Evolutionary conservation across 2,888 invertebrate species (phyloP).

Genomic region (Lutraria lutraria): DNA sequence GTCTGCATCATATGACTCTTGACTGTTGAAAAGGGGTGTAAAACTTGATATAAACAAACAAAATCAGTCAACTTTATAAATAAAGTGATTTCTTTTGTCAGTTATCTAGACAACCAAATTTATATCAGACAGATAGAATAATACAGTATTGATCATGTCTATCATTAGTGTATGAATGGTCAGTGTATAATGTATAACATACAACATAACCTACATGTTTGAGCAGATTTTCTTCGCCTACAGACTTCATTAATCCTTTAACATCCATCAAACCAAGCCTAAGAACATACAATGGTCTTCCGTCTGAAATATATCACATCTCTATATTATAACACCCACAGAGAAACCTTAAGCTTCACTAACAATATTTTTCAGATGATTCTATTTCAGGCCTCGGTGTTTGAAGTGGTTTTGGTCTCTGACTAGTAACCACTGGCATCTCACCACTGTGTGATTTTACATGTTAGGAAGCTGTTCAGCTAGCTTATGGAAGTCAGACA

Average conservation of each 20-base stretch:
- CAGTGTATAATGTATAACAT: neutral
- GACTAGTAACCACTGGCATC: no score
- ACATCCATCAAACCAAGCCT: slow-evolving; percentile 98
- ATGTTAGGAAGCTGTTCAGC: no score
- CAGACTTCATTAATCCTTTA: slow-evolving; percentile 96
- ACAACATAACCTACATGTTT: slow-evolving; percentile 91
- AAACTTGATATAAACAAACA: no score
- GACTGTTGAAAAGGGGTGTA: no score
- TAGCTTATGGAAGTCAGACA: no score
- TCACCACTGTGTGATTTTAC: no score
- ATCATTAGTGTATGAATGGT: neutral
- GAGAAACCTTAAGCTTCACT: neutral
- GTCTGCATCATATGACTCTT: no score
- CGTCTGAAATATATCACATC: slow-evolving; percentile 84
- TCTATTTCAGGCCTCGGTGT: no score
- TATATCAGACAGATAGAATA: neutral
- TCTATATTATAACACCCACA: neutral
- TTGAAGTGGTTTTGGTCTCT: no score
- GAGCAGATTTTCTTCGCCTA: slow-evolving; percentile 96
- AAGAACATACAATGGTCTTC: slow-evolving; percentile 95
- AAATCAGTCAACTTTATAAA: neutral
- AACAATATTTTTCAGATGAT: no score
- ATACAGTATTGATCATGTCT: neutral
- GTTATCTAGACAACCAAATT: neutral
- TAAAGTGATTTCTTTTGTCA: neutral